These are phyloP conservation scores for Anguilla marmorata DNA, from an alignment of 2,797 vertebrate species.

Conservation along the genomic window DNA sequence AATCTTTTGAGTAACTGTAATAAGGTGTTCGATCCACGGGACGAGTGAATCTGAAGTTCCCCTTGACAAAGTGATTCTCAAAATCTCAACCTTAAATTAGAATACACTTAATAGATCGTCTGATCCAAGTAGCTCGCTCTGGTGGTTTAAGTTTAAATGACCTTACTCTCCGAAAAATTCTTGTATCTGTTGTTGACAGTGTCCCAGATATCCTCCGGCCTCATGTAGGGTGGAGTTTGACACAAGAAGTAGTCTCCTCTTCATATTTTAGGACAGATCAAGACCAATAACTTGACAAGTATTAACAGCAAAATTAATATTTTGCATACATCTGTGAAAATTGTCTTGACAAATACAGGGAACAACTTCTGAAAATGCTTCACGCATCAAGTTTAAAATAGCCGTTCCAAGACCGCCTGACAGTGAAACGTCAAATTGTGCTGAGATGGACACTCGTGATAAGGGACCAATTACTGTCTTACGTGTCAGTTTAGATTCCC, in stretches of 20 bases:
- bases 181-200: conserved; percentile 73
- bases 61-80: neutral
- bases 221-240: conserved; percentile 83
- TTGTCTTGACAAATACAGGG: neutral
- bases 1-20: neutral
- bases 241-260: conserved; percentile 73
- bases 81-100: neutral
- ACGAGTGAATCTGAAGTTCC: neutral
- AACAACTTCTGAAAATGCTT: neutral
- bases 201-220: conserved; percentile 73
- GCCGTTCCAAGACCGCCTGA: conserved; percentile 24
- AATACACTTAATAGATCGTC: neutral
- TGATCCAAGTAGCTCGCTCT: neutral
- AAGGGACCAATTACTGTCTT: neutral
- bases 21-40: neutral
- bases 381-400: neutral
- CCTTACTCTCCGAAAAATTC: conserved; percentile 76
- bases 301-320: neutral
- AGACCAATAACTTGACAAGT: neutral
- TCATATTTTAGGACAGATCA: conserved; percentile 48
- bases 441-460: neutral
- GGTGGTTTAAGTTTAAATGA: neutral
- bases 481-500: neutral
- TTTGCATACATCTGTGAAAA: neutral
- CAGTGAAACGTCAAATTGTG: conserved; percentile 14